Conservation (phyloP, 2,888 invertebrate species). For the Drosophila dives region DNA sequence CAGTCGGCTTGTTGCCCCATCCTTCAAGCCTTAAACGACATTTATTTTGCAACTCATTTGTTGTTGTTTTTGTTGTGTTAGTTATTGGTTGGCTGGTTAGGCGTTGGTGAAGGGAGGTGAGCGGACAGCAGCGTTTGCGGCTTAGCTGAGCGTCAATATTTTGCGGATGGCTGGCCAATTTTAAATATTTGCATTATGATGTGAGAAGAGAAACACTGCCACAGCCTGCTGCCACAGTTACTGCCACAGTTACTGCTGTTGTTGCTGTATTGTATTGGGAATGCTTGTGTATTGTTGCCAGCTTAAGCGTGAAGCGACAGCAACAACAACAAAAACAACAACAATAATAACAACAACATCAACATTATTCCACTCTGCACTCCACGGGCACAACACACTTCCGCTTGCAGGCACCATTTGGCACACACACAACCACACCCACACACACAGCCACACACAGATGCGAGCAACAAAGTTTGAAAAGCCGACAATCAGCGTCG, state of each 20-base stretch:
- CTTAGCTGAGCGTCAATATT: conserved; percentile 75
- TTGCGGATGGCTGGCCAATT: conserved; percentile 56
- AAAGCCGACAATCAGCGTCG: conserved; percentile 39
- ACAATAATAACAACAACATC: conserved; percentile 4
- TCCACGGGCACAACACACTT: conserved; percentile 57
- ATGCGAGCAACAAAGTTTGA: conserved; percentile 29
- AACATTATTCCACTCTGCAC: conserved; percentile 45
- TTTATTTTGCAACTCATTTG: conserved; percentile 5
- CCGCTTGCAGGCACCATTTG: conserved; percentile 56
- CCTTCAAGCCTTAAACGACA: conserved; percentile 40
- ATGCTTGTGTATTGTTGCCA: conserved; percentile 10
- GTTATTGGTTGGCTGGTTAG: conserved; percentile 5
- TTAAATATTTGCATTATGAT: conserved; percentile 74
- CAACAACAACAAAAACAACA: not conserved
- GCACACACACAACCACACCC: conserved; percentile 18
- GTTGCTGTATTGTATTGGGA: conserved; percentile 6
- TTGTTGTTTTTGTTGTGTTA: conserved; percentile 1
- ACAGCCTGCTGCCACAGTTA: conserved; percentile 10
- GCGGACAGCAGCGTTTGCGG: conserved; percentile 35
- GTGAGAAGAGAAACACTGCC: conserved; percentile 59
- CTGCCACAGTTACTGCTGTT: not conserved
- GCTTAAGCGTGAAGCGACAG: conserved; percentile 21
- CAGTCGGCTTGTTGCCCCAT: conserved; percentile 45
- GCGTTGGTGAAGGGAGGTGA: not conserved
- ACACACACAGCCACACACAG: conserved; percentile 14